Conservation (phyloP, 2,113 vertebrate genomes). For the Petrocephalus microphthalmus region DNA sequence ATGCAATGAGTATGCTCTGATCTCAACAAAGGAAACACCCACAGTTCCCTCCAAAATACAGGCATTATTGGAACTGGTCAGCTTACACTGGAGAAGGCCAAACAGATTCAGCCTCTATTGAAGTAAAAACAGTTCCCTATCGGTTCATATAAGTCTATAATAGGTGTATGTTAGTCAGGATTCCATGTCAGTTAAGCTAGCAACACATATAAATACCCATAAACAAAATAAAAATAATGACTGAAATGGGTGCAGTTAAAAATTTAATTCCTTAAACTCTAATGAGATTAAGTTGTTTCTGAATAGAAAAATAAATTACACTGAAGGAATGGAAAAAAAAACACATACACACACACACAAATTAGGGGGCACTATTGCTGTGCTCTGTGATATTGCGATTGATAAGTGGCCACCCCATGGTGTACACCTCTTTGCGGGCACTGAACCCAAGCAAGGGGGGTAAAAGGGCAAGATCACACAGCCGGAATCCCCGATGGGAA, state of each 20-base stretch:
- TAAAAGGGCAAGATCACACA: conserved; percentile 37
- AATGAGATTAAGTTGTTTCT: neutral
- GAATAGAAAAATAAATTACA: neutral
- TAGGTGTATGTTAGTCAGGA: neutral
- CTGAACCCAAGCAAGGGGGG: conserved; percentile 46
- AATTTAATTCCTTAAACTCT: neutral
- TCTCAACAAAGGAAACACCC: neutral
- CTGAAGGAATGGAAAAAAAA: neutral
- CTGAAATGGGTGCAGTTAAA: neutral
- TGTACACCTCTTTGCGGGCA: conserved; percentile 41
- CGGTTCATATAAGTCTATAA: neutral
- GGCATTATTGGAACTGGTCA: neutral
- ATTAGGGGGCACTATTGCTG: neutral
- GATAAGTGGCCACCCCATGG: conserved; percentile 43
- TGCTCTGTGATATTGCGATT: conserved; percentile 46
- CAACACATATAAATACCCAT: neutral
- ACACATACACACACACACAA: neutral
- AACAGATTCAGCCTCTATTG: neutral
- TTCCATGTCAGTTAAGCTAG: neutral
- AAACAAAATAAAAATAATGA: neutral
- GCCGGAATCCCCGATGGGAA: conserved; percentile 49
- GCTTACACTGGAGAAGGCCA: neutral
- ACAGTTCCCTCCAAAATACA: neutral
- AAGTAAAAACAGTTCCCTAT: neutral
- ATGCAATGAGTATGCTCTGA: neutral